Evolutionary conservation across 2,888 invertebrate species (phyloP).

Genomic region (Atethmia centrago): DNA sequence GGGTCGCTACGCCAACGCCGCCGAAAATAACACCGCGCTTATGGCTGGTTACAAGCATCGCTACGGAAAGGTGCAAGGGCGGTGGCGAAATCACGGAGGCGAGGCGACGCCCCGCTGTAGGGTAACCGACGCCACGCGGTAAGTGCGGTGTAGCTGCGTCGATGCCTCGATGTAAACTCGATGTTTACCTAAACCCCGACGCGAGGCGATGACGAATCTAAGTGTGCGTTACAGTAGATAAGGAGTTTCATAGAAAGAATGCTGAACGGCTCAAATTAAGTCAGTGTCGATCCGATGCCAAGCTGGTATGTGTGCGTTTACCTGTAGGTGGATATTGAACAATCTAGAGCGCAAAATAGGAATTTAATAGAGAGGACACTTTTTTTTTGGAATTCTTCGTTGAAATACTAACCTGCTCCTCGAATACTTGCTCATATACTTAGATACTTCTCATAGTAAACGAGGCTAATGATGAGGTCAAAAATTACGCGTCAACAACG

Average conservation of each 20-base stretch:
- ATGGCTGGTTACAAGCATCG: no score
- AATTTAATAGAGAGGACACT: constrained; percentile 6
- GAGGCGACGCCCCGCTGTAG: no score
- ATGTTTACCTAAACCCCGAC: background rate
- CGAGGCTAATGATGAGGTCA: no score
- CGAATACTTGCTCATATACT: background rate
- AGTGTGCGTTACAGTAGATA: background rate
- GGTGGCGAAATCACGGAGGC: no score
- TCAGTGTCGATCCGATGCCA: background rate
- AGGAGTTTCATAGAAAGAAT: background rate
- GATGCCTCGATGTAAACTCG: no score
- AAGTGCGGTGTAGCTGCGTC: no score
- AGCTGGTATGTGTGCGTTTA: background rate
- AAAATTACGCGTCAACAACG: no score
- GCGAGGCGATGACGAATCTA: background rate
- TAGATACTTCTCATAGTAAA: no score
- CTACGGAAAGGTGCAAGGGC: no score
- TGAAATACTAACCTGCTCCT: background rate
- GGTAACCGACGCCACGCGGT: background rate
- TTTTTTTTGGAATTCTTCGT: background rate
- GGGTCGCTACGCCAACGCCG: no score
- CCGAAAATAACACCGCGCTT: no score
- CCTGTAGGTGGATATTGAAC: constrained; percentile 6
- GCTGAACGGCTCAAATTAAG: background rate
- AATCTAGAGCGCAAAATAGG: background rate